A percentile compares a stretch with the other conserved stretches of the same genome.
Evolutionary conservation across 2,888 invertebrate species (phyloP).

Genomic region (Coelogynopora nodosa): DNA sequence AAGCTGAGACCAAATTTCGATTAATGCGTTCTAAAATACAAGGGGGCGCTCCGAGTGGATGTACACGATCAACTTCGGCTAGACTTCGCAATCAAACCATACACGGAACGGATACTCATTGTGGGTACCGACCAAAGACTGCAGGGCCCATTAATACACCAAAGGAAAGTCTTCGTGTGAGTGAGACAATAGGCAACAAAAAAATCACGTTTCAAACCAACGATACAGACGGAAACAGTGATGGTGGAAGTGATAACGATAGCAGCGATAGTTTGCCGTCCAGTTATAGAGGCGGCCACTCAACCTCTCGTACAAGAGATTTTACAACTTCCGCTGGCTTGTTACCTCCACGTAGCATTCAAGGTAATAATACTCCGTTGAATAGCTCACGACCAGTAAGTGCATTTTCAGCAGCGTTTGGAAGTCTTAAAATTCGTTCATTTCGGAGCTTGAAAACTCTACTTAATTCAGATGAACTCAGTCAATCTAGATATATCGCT

Average conservation of each 20-base stretch:
- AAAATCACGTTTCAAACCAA: background rate
- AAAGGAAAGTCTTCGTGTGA: background rate
- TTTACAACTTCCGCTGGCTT: background rate
- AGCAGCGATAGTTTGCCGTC: background rate
- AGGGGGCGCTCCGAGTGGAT: background rate
- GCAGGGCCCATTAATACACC: background rate
- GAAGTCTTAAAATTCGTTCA: background rate
- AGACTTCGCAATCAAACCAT: background rate
- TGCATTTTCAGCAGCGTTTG: background rate
- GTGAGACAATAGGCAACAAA: background rate
- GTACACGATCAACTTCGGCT: background rate
- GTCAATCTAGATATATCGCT: background rate
- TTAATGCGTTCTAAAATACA: background rate
- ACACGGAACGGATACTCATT: background rate
- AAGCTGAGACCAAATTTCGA: background rate
- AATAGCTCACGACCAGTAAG: background rate
- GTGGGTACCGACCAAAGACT: background rate
- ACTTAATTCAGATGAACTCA: constrained; percentile 1
- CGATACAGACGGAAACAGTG: background rate
- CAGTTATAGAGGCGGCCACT: background rate
- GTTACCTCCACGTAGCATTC: background rate
- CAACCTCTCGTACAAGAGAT: background rate
- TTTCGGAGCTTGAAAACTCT: background rate
- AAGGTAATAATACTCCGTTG: background rate
- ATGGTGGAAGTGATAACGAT: background rate